phyloP scores from a whole-genome alignment of 2,888 invertebrate species.

The Cosmia trapezina region DNA sequence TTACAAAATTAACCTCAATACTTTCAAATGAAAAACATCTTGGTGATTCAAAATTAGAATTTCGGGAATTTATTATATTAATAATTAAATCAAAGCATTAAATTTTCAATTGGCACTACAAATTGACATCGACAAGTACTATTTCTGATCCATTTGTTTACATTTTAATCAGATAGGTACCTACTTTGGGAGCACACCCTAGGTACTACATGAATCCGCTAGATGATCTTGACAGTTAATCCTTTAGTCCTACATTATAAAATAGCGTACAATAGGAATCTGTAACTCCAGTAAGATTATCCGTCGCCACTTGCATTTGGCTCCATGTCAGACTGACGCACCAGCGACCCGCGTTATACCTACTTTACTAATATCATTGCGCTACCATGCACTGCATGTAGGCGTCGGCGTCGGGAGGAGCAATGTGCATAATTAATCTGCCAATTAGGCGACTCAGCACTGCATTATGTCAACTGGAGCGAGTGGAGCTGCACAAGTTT shows the following conservation, averaged over 20 bases:
- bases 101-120: not conserved
- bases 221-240: too few relatives aligned
- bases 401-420: not conserved
- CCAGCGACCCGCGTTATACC: too few relatives aligned
- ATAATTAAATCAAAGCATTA: not conserved
- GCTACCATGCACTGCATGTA: not conserved
- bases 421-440: constrained; percentile 9
- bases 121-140: not conserved
- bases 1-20: not conserved
- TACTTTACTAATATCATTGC: not conserved
- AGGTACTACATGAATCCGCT: not conserved
- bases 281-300: not conserved
- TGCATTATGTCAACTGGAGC: constrained; percentile 6
- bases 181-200: not conserved
- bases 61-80: not conserved
- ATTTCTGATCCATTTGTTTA: not conserved
- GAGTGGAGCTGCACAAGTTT: not conserved
- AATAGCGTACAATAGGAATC: not conserved
- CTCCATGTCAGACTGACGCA: not conserved
- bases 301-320: not conserved
- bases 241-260: not conserved
- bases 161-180: not conserved
- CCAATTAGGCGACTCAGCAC: not conserved
- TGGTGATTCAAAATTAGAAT: not conserved
- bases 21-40: not conserved